phyloP scores from a whole-genome alignment of 2,888 invertebrate genomes.

The Megalurothrips usitatus region DNA sequence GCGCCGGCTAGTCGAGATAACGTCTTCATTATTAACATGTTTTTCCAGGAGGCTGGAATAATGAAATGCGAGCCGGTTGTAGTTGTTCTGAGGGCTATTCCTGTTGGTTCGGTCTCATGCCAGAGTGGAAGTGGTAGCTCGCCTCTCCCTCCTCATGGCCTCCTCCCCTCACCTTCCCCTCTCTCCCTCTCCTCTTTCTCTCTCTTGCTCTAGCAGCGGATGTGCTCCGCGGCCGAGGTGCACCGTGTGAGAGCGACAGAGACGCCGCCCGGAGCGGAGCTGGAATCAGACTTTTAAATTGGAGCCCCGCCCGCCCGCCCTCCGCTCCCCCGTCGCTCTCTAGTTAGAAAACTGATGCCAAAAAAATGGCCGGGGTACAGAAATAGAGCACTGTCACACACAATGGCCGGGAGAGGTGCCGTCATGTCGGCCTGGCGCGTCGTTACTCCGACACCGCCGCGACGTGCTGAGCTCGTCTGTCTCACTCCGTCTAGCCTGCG shows the following conservation, averaged over 20 bases:
- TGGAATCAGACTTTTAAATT: neutral
- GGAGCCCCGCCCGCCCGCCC: neutral
- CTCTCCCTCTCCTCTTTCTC: neutral
- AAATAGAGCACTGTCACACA: too few species aligned
- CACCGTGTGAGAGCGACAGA: neutral
- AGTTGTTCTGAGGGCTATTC: neutral
- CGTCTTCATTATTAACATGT: conserved; percentile 19
- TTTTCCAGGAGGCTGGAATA: neutral
- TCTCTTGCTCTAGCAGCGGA: too few species aligned
- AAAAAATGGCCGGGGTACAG: too few species aligned
- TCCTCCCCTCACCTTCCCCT: neutral
- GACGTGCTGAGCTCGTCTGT: too few species aligned
- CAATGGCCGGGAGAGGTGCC: too few species aligned
- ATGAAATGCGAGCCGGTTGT: neutral
- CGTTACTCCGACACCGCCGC: too few species aligned
- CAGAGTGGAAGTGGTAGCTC: neutral
- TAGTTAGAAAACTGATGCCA: too few species aligned
- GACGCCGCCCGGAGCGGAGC: neutral
- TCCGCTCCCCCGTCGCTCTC: neutral
- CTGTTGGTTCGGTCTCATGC: neutral
- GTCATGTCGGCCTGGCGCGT: too few species aligned
- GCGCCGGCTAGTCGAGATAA: neutral
- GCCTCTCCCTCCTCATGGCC: too few species aligned
- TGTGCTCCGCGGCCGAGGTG: too few species aligned
- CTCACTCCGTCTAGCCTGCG: too few species aligned